Evolutionary conservation across 1,140 invertebrate species (phyloP).

Genomic region (Hylaeus anthracinus): DNA sequence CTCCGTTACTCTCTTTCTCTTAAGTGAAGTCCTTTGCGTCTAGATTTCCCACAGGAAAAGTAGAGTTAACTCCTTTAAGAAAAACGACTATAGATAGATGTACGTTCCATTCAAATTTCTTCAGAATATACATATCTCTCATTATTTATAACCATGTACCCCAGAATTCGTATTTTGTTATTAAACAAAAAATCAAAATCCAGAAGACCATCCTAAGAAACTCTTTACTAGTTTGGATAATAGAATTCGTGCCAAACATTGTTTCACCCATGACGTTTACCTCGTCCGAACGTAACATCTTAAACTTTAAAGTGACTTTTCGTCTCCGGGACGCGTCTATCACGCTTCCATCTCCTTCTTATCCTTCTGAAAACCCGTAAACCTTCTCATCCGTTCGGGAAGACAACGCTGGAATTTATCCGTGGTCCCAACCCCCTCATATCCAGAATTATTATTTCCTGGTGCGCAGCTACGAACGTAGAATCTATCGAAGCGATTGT

Average conservation of each 20-base stretch:
- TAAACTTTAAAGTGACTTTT: background rate
- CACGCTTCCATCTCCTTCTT: background rate
- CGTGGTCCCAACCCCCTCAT: background rate
- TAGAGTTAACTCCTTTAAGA: conserved; percentile 8
- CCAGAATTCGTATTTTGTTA: too few relatives aligned
- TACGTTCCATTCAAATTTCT: background rate
- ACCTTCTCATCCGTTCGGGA: background rate
- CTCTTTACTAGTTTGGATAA: background rate
- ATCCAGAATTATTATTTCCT: conserved; percentile 11
- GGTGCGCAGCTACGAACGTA: background rate
- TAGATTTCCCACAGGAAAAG: conserved; percentile 4
- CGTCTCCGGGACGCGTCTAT: background rate
- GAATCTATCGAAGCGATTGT: background rate
- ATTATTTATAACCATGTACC: background rate
- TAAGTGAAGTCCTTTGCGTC: background rate
- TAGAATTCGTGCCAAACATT: background rate
- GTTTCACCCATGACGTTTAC: background rate
- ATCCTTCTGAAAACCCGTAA: background rate
- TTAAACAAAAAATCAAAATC: too few relatives aligned
- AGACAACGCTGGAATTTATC: conserved; percentile 3
- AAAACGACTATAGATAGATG: background rate
- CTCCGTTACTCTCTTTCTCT: too few relatives aligned
- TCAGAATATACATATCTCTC: background rate
- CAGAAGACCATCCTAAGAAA: too few relatives aligned
- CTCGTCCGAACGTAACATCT: background rate